Evolutionary conservation across 2,888 invertebrate genomes (phyloP), one percentile per base, ranked within the genome.

Genomic region (Shargacucullia verbasci): DNA sequence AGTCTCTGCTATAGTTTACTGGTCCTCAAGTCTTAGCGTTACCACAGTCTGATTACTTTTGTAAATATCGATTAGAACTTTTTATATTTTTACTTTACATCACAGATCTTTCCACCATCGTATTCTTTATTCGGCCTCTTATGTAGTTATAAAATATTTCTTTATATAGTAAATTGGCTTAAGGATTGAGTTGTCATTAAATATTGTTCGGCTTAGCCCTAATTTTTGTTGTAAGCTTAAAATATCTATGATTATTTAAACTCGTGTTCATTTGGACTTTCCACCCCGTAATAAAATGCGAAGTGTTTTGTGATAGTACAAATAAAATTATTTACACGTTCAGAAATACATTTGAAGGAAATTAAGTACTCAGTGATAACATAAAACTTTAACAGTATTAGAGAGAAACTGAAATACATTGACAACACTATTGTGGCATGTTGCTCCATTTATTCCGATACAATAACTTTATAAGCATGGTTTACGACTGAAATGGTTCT

Each of bases 251-350:
- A 25, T 50, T 70, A 71, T 67, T 70, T 65, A 56, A 72, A 60
- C 41, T 59, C 48, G 34, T 57, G 49, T 66, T 62, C 41, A 56
- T 65, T 58, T 55, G 48, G 54, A 59, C 39, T 63, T 49, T 58
- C 43, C 60, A 60, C 54, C 44, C 57, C 44, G 37, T 62, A 37
- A 52, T 59, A 46, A 55, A 70, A 62, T 76, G 81, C 79, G 49
- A 66, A 61, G 70, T 84, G 78, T 79, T 83, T 89, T 89, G 86
- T 88, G 87, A 91, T 91, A 93, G 93, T 93, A 93, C 92, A 93
- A 93, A 92, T 90, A 82, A 84, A 87, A 83, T 84, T 82, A 83
- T 83, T 82, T 78, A 81, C 78, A 74, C 75, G 73, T 70, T 73
- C 76, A 79, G 72, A 76, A 60, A 41, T 57, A 76, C 59, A 52